A percentile compares a stretch with the other conserved stretches of the same genome.
These are phyloP conservation scores for Magallana angulata DNA, from an alignment of 1,140 invertebrate genomes.

Conservation along the genomic window DNA sequence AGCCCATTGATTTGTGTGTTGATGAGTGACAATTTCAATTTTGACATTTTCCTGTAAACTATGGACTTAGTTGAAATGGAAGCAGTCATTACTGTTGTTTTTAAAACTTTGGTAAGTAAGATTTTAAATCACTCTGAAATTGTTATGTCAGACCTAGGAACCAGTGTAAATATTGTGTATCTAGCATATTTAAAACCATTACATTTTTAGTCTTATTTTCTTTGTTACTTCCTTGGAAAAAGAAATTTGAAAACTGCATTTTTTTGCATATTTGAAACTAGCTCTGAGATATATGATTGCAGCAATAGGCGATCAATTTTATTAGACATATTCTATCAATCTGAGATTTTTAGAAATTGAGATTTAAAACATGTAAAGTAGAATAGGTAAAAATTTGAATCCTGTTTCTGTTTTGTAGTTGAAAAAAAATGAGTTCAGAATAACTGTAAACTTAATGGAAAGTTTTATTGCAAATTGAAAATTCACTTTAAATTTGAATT, in stretches of 20 bases:
- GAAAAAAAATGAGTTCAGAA: background rate
- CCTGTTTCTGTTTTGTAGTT: too few relatives aligned
- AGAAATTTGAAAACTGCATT: background rate
- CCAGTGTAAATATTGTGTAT: constrained; percentile 16
- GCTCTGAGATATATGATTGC: background rate
- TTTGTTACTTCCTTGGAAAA: background rate
- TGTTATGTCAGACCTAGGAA: constrained; percentile 4
- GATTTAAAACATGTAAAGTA: too few relatives aligned
- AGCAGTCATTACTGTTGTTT: constrained; percentile 7
- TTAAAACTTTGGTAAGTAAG: constrained; percentile 20
- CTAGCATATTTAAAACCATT: background rate
- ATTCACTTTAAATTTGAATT: constrained; percentile 20
- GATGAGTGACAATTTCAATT: constrained; percentile 23
- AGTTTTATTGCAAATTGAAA: background rate
- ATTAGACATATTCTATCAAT: background rate
- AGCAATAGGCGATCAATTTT: background rate
- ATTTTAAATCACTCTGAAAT: background rate
- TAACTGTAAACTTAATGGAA: constrained; percentile 9
- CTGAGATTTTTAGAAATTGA: background rate
- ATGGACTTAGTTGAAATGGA: constrained; percentile 12
- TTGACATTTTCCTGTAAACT: constrained; percentile 26
- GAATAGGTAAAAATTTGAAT: too few relatives aligned
- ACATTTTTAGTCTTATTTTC: background rate
- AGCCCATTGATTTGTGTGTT: background rate
- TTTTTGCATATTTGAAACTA: background rate